These are phyloP conservation scores for Micoletzkya japonica DNA, from an alignment of 2,888 invertebrate genomes.

Conservation along the genomic window DNA sequence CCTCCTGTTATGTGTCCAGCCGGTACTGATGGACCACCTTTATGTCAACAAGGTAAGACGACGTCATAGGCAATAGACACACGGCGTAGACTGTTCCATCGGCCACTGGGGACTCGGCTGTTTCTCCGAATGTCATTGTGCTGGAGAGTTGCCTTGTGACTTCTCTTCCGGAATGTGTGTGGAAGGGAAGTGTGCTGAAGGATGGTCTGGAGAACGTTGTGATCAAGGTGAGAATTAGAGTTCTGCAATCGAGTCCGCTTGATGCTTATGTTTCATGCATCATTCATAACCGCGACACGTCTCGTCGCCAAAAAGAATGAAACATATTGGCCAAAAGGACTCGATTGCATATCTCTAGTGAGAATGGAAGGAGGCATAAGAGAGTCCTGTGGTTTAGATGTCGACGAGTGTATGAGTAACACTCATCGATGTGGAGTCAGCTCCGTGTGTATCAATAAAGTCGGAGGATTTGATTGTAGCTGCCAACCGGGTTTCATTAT, in stretches of 20 bases:
- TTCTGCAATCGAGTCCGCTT: too few species aligned
- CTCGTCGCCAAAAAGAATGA: too few species aligned
- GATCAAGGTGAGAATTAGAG: constrained; percentile 39
- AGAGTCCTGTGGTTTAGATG: constrained; percentile 71
- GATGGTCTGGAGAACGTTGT: constrained; percentile 56
- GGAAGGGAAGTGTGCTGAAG: constrained; percentile 48
- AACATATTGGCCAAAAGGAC: too few species aligned
- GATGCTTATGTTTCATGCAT: too few species aligned
- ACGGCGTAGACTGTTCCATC: constrained; percentile 48
- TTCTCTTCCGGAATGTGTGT: constrained; percentile 53
- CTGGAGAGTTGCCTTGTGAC: constrained; percentile 56
- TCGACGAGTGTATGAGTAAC: constrained; percentile 81
- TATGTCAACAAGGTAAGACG: constrained; percentile 53
- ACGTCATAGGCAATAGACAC: background rate
- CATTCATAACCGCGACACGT: too few species aligned
- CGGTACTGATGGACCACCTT: constrained; percentile 51
- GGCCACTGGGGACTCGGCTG: constrained; percentile 60
- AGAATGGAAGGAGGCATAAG: background rate
- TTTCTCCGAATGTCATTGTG: constrained; percentile 52
- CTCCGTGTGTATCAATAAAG: constrained; percentile 80
- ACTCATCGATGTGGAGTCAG: constrained; percentile 76
- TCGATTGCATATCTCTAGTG: too few species aligned
- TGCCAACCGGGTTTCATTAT: constrained; percentile 46
- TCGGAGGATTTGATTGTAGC: constrained; percentile 73
- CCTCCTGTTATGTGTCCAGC: constrained; percentile 53